Conservation (phyloP, 2,888 invertebrate species). For the Ommatoiulus sabulosus region DNA sequence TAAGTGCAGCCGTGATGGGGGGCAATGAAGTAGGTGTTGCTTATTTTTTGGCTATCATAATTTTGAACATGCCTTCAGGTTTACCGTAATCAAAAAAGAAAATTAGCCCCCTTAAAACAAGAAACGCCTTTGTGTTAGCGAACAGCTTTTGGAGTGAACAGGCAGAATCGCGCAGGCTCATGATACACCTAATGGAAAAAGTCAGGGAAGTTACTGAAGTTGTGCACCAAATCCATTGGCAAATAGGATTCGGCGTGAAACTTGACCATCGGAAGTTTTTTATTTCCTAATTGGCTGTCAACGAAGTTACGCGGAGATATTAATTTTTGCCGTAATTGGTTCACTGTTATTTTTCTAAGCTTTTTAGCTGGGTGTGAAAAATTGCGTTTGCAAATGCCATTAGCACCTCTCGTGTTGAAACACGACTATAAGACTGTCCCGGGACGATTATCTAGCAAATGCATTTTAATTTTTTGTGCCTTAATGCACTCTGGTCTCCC, state of each 20-base stretch:
- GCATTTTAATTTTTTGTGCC: background rate
- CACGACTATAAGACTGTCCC: background rate
- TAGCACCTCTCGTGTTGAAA: conserved; percentile 31
- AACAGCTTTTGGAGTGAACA: background rate
- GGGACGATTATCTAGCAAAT: background rate
- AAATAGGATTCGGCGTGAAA: background rate
- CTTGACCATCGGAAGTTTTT: background rate
- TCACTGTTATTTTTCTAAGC: background rate
- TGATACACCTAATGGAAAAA: background rate
- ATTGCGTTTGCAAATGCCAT: conserved; percentile 28
- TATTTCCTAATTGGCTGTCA: conserved; percentile 25
- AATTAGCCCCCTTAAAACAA: conserved; percentile 29
- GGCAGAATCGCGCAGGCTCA: no score
- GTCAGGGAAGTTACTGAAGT: background rate
- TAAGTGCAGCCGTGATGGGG: conserved; percentile 4
- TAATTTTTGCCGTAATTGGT: background rate
- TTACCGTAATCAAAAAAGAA: conserved; percentile 42
- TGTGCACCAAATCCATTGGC: background rate
- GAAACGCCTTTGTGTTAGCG: conserved; percentile 20
- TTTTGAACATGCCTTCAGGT: conserved; percentile 39
- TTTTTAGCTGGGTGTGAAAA: background rate
- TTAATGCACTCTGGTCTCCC: background rate
- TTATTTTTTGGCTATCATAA: conserved; percentile 30
- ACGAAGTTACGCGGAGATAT: conserved; percentile 13
- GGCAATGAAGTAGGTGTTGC: conserved; percentile 36